These are phyloP conservation scores for Mercenaria mercenaria DNA, from an alignment of 1,140 invertebrate species.

Conservation along the genomic window DNA sequence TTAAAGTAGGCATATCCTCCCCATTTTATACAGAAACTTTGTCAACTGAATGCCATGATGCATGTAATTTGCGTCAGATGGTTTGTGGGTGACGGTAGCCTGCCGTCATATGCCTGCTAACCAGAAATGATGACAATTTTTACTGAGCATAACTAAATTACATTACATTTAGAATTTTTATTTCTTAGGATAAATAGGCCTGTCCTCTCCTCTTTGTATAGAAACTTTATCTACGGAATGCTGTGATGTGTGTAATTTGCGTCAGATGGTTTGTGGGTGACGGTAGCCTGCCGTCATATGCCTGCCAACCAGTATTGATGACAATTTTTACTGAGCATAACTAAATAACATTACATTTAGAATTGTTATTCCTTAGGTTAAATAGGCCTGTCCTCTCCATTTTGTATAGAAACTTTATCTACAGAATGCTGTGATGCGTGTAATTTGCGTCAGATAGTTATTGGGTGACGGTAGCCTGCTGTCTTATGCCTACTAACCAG, in stretches of 20 bases:
- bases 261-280: conserved; percentile 27
- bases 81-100: conserved; percentile 19
- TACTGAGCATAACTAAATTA: conserved; percentile 11
- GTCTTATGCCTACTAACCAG: conserved; percentile 36
- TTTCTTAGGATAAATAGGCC: not conserved
- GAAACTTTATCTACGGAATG: too few species aligned
- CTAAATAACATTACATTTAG: too few species aligned
- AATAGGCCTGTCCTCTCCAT: too few species aligned
- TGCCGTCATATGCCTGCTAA: conserved; percentile 48
- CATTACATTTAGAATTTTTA: not conserved
- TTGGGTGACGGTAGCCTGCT: conserved; percentile 59
- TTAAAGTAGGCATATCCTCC: too few species aligned
- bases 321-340: conserved; percentile 20
- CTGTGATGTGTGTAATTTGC: conserved; percentile 65
- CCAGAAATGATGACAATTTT: not conserved
- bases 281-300: conserved; percentile 50
- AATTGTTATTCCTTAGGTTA: too few species aligned
- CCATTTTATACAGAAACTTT: too few species aligned
- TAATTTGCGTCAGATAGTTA: conserved; percentile 68
- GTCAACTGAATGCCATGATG: conserved; percentile 62
- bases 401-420: too few species aligned
- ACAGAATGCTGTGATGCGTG: too few species aligned
- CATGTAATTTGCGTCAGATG: conserved; percentile 66
- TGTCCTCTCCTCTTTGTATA: too few species aligned
- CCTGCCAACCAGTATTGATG: not conserved